phyloP scores from a whole-genome alignment of 2,797 vertebrate genomes.

The Anguilla marmorata region DNA sequence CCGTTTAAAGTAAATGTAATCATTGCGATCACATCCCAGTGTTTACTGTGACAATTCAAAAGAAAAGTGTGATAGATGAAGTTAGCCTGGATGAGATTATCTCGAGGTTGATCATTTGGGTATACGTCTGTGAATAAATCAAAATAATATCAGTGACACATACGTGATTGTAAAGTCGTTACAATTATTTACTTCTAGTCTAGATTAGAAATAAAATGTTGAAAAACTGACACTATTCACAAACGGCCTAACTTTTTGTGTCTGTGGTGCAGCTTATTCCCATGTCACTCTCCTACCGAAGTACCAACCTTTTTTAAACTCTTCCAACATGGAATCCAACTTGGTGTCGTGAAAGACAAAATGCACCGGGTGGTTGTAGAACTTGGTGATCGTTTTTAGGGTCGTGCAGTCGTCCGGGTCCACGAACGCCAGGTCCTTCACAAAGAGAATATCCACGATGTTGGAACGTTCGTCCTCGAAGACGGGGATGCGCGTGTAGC shows the following conservation, averaged over 20 bases:
- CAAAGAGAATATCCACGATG: conserved; percentile 92
- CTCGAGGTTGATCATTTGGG: neutral
- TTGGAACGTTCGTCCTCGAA: conserved; percentile 89
- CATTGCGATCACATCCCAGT: neutral
- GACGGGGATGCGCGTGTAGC: conserved; percentile 92
- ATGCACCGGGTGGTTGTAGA: conserved; percentile 97
- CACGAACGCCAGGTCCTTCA: conserved; percentile 95
- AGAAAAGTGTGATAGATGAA: neutral
- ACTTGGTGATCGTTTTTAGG: conserved; percentile 94
- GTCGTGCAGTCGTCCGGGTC: conserved; percentile 95
- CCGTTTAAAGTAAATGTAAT: neutral
- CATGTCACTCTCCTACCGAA: conserved; percentile 38
- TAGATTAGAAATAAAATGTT: neutral
- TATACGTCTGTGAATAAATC: neutral
- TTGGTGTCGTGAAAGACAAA: conserved; percentile 98
- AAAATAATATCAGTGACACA: neutral
- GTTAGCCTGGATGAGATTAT: neutral
- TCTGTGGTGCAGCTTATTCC: conserved; percentile 18
- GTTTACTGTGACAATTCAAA: neutral
- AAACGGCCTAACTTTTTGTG: neutral
- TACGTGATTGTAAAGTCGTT: neutral
- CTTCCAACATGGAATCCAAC: conserved; percentile 95
- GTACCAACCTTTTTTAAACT: conserved; percentile 93
- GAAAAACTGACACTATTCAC: neutral
- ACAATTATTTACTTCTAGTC: neutral